phyloP scores from a whole-genome alignment of 1,140 invertebrate species.

The Lucilia sericata region DNA sequence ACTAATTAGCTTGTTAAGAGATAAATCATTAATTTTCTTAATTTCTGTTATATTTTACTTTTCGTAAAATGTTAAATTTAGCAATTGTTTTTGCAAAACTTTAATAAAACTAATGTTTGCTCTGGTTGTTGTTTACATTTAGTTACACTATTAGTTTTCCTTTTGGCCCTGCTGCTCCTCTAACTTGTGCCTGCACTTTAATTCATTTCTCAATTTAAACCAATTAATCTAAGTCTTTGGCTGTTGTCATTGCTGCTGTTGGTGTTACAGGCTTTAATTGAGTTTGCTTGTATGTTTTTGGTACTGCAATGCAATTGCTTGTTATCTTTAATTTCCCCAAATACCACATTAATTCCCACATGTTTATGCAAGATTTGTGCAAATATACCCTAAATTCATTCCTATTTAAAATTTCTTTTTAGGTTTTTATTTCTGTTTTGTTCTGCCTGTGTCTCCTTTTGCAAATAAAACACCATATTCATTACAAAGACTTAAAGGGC shows the following conservation, averaged over 20 bases:
- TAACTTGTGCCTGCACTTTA: background rate
- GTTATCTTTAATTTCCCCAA: conserved; percentile 43
- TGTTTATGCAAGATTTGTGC: conserved; percentile 37
- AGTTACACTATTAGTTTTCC: background rate
- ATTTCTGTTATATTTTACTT: no score
- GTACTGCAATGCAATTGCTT: conserved; percentile 26
- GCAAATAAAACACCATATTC: background rate
- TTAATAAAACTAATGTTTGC: background rate
- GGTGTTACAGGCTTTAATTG: background rate
- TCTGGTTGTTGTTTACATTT: background rate
- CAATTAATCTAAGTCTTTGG: conserved; percentile 41
- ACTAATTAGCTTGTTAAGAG: no score
- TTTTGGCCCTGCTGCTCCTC: no score
- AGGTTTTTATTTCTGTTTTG: background rate
- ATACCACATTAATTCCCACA: conserved; percentile 44
- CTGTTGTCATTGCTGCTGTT: background rate
- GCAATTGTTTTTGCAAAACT: background rate
- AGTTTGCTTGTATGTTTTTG: background rate
- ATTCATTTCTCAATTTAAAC: conserved; percentile 39
- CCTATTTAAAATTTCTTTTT: background rate
- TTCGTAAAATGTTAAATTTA: no score
- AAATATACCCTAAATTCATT: conserved; percentile 8
- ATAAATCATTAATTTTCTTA: no score
- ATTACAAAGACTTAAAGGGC: background rate
- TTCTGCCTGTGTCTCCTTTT: background rate